These are phyloP conservation scores for Macroramphosus scolopax DNA, from an alignment of 2,797 vertebrate genomes.

Conservation along the genomic window DNA sequence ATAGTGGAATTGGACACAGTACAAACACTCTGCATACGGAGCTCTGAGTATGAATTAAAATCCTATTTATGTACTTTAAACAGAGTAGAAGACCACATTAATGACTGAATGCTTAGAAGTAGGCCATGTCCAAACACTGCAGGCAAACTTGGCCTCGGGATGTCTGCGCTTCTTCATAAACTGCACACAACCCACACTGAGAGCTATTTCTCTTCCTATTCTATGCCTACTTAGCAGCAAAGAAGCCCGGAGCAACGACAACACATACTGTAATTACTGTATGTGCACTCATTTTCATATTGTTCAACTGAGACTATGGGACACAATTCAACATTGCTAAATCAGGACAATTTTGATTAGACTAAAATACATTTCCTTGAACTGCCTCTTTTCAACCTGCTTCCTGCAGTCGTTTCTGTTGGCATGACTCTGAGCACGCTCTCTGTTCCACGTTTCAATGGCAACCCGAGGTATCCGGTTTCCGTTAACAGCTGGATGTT, in stretches of 20 bases:
- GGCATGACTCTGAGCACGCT: slow-evolving; percentile 27
- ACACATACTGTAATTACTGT: slow-evolving; percentile 31
- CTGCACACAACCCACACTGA: slow-evolving; percentile 54
- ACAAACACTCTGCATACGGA: slow-evolving; percentile 31
- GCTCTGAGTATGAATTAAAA: slow-evolving; percentile 51
- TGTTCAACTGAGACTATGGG: no score
- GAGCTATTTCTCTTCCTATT: slow-evolving; percentile 37
- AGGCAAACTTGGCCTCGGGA: slow-evolving; percentile 66
- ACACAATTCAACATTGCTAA: not conserved
- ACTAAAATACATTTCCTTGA: no score
- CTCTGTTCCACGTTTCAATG: slow-evolving; percentile 45
- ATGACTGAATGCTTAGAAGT: slow-evolving; percentile 69
- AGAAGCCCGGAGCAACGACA: slow-evolving; percentile 35
- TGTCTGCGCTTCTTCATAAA: slow-evolving; percentile 68
- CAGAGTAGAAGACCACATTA: slow-evolving; percentile 51
- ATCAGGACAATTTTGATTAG: slow-evolving; percentile 8
- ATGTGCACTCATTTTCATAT: not conserved
- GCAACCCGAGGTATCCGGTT: slow-evolving; percentile 36
- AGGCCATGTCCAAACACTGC: slow-evolving; percentile 75
- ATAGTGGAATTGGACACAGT: slow-evolving; percentile 6
- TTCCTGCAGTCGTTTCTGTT: slow-evolving; percentile 10
- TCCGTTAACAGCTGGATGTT: slow-evolving; percentile 63
- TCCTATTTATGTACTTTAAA: slow-evolving; percentile 64
- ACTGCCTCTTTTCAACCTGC: slow-evolving; percentile 14
- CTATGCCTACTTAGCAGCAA: slow-evolving; percentile 45